Conservation (phyloP, 2,797 vertebrate genomes). For the Hipposideros larvatus region DNA sequence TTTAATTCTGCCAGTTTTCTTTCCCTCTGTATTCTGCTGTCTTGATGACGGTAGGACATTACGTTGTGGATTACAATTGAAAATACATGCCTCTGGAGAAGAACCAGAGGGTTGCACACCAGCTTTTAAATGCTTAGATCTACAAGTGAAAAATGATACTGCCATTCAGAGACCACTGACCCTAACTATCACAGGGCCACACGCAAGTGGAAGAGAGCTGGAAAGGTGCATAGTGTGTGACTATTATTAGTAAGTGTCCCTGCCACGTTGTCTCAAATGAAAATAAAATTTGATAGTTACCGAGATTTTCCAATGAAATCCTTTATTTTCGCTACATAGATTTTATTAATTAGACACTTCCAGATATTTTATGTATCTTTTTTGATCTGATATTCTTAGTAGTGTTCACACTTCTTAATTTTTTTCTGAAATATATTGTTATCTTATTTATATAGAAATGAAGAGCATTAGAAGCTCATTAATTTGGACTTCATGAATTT, state of each 20-base stretch:
- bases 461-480: not conserved
- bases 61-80: not conserved
- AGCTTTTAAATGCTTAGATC: not conserved
- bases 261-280: not conserved
- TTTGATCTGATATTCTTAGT: not conserved
- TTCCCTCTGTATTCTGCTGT: not conserved
- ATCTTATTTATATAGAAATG: not conserved
- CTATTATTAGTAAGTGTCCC: not conserved
- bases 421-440: not conserved
- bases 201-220: not conserved
- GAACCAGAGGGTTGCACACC: not conserved
- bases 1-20: not conserved
- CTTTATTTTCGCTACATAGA: not conserved
- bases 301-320: not conserved
- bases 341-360: not conserved
- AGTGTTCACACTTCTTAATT: not conserved
- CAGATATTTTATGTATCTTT: not conserved
- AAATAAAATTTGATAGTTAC: not conserved
- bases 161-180: not conserved
- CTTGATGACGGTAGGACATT: not conserved
- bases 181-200: not conserved
- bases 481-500: not conserved
- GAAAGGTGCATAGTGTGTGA: not conserved
- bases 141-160: not conserved
- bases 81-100: not conserved